phyloP scores from a whole-genome alignment of 2,888 invertebrate species.

The Therioaphis trifolii region DNA sequence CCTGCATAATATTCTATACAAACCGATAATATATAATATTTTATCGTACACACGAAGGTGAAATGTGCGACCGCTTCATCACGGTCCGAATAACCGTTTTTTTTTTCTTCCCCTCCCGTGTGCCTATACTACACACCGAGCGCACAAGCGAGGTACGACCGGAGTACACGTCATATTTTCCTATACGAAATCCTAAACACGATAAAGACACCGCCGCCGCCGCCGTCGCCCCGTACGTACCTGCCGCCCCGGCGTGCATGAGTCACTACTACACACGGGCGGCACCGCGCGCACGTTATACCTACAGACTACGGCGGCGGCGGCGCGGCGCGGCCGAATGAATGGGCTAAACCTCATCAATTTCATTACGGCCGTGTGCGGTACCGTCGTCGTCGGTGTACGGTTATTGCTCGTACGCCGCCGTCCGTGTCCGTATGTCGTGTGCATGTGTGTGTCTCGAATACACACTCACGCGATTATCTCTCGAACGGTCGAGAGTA shows the following conservation, averaged over 20 bases:
- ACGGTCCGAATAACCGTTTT: slow-evolving; percentile 40
- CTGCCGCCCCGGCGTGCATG: slow-evolving; percentile 31
- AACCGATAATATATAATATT: too few relatives aligned
- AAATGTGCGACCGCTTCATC: neutral
- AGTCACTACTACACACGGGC: slow-evolving; percentile 47
- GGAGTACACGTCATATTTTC: neutral
- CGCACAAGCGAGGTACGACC: neutral
- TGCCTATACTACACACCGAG: neutral
- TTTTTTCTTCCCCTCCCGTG: too few relatives aligned
- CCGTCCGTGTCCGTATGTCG: too few relatives aligned
- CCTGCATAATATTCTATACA: too few relatives aligned
- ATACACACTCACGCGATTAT: slow-evolving; percentile 47
- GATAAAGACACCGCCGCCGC: slow-evolving; percentile 27
- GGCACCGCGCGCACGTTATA: neutral
- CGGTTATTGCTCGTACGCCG: neutral
- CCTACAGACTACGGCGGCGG: too few relatives aligned
- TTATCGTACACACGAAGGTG: neutral
- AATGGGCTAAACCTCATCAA: slow-evolving; percentile 58
- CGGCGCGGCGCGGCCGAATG: slow-evolving; percentile 25
- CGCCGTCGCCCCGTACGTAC: slow-evolving; percentile 33
- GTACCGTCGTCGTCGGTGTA: neutral
- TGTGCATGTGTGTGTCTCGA: too few relatives aligned
- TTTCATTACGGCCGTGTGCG: slow-evolving; percentile 18
- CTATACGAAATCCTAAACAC: slow-evolving; percentile 41
- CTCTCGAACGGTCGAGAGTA: too few relatives aligned